phyloP scores from a whole-genome alignment of 1,140 invertebrate genomes.

The Cylas formicarius region DNA sequence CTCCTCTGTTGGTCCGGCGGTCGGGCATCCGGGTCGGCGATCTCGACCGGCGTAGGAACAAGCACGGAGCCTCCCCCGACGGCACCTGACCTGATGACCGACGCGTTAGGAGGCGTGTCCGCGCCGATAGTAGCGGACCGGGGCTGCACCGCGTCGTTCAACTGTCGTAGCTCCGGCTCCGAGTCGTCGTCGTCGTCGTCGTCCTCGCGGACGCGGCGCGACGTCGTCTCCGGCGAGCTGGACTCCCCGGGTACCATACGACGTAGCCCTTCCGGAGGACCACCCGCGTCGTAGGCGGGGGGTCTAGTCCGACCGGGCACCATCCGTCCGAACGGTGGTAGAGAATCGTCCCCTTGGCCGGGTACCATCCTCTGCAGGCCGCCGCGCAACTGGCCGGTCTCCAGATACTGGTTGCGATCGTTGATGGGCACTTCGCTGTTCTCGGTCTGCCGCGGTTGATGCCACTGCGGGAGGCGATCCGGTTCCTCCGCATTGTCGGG shows the following conservation, averaged over 20 bases:
- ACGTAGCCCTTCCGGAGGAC: constrained; percentile 49
- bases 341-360: constrained; percentile 48
- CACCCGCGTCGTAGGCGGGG: constrained; percentile 24
- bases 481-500: constrained; percentile 59
- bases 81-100: constrained; percentile 9
- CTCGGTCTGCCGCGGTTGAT: constrained; percentile 43
- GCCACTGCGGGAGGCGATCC: constrained; percentile 40
- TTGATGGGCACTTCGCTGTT: constrained; percentile 56
- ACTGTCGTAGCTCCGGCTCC: constrained; percentile 28
- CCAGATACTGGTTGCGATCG: constrained; percentile 63
- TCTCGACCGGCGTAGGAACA: too few relatives aligned
- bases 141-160: constrained; percentile 19
- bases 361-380: constrained; percentile 55
- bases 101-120: constrained; percentile 37
- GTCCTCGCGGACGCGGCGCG: constrained; percentile 21
- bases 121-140: constrained; percentile 39
- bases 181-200: constrained; percentile 32
- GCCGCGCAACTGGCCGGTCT: constrained; percentile 61
- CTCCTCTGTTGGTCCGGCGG: too few relatives aligned
- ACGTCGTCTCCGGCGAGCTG: constrained; percentile 36
- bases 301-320: constrained; percentile 36
- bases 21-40: too few relatives aligned
- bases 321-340: constrained; percentile 43
- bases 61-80: too few relatives aligned
- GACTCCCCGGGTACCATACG: constrained; percentile 52